These are phyloP conservation scores for Drosophila pseudotakahashii DNA, from an alignment of 2,888 invertebrate genomes.

Conservation along the genomic window DNA sequence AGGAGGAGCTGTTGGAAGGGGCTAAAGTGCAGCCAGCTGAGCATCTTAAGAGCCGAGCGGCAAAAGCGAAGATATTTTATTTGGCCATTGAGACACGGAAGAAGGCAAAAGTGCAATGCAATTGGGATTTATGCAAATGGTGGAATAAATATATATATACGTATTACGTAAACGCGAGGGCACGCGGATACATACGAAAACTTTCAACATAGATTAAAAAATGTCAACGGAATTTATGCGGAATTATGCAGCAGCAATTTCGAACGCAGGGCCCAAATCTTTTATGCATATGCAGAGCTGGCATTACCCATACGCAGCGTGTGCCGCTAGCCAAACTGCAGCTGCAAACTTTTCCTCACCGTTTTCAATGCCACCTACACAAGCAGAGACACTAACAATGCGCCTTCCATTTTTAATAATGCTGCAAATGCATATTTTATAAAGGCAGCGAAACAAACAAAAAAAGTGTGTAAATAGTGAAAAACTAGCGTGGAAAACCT, in stretches of 20 bases:
- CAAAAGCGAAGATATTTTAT: slow-evolving; percentile 67
- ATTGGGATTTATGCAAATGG: slow-evolving; percentile 78
- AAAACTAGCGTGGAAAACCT: slow-evolving; percentile 28
- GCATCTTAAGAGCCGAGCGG: slow-evolving; percentile 46
- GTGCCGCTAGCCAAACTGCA: slow-evolving; percentile 35
- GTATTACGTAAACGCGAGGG: neutral
- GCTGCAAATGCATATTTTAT: slow-evolving; percentile 69
- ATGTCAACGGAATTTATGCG: slow-evolving; percentile 75
- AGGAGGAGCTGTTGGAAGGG: slow-evolving; percentile 31
- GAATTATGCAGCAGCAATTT: slow-evolving; percentile 65
- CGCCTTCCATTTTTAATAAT: slow-evolving; percentile 58
- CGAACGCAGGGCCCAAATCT: slow-evolving; percentile 48
- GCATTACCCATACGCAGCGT: slow-evolving; percentile 70
- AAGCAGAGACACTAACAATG: slow-evolving; percentile 53
- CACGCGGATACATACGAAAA: slow-evolving; percentile 35
- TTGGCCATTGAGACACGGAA: slow-evolving; percentile 73
- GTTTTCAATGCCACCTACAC: slow-evolving; percentile 66
- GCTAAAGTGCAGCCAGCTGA: slow-evolving; percentile 70
- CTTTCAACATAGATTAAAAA: slow-evolving; percentile 77
- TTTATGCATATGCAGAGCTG: slow-evolving; percentile 71
- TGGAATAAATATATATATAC: slow-evolving; percentile 55
- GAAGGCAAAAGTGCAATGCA: slow-evolving; percentile 75
- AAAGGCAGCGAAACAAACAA: slow-evolving; percentile 44
- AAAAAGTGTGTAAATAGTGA: slow-evolving; percentile 31
- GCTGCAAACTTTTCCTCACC: slow-evolving; percentile 36